Evolutionary conservation across 2,797 vertebrate species (phyloP).

Genomic region (Glyptemys insculpta): DNA sequence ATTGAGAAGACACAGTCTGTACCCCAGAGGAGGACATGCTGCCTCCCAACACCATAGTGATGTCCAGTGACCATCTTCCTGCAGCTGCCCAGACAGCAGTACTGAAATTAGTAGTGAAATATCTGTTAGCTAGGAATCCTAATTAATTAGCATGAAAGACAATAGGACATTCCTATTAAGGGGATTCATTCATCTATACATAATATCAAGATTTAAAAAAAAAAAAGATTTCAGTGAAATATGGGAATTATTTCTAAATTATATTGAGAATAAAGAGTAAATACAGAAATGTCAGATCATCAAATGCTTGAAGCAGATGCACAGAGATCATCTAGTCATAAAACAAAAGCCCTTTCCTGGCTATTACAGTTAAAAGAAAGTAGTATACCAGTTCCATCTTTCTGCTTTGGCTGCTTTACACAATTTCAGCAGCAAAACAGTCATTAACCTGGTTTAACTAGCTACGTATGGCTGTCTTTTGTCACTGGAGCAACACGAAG

Average conservation of each 20-base stretch:
- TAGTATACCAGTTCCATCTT: not conserved
- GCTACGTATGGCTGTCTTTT: not conserved
- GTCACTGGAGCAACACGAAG: not conserved
- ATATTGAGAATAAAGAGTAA: not conserved
- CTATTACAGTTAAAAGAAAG: not conserved
- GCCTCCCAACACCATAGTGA: not conserved
- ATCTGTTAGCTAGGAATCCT: not conserved
- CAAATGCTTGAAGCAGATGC: not conserved
- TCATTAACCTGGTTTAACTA: not conserved
- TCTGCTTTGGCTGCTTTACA: not conserved
- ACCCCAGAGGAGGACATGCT: rapidly evolving
- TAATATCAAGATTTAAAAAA: not conserved
- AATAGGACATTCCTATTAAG: not conserved
- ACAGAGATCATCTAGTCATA: not conserved
- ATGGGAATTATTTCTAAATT: not conserved
- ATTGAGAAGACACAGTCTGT: rapidly evolving
- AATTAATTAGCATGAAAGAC: not conserved
- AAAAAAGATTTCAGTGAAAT: not conserved
- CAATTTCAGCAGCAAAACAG: not conserved
- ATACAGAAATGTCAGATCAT: not conserved
- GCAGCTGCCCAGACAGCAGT: not conserved
- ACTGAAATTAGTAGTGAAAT: not conserved
- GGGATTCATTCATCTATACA: not conserved
- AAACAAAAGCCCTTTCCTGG: not conserved
- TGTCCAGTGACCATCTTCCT: not conserved